These are phyloP conservation scores for Lepisosteus oculatus DNA, from an alignment of 2,113 vertebrate genomes.

Conservation along the genomic window DNA sequence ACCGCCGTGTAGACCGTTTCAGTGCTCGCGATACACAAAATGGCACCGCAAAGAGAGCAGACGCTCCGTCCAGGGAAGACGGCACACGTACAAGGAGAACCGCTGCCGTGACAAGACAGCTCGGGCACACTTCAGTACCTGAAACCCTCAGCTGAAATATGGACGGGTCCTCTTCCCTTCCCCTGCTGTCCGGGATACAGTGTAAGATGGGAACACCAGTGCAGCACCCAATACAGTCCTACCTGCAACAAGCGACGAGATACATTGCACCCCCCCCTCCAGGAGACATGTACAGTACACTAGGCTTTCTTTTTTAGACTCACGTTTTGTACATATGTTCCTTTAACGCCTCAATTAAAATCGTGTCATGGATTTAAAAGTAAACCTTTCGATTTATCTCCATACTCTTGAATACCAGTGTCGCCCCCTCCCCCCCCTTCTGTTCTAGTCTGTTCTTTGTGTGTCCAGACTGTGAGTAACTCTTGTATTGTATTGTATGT, in stretches of 20 bases:
- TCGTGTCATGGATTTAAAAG: too few relatives aligned
- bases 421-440: too few relatives aligned
- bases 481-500: too few relatives aligned
- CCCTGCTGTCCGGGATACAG: conserved; percentile 53
- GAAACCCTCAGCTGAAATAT: conserved; percentile 74
- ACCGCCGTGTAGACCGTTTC: not conserved
- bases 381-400: too few relatives aligned
- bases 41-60: not conserved
- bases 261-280: conserved; percentile 42
- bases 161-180: conserved; percentile 61
- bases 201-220: conserved; percentile 68
- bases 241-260: conserved; percentile 34
- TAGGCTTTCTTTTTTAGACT: too few relatives aligned
- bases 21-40: not conserved
- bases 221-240: conserved; percentile 42
- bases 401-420: too few relatives aligned
- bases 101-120: conserved; percentile 38
- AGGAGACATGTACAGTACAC: too few relatives aligned
- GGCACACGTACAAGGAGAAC: not conserved
- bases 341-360: too few relatives aligned
- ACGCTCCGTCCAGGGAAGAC: not conserved
- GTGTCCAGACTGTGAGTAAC: too few relatives aligned
- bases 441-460: too few relatives aligned
- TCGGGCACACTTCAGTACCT: conserved; percentile 56
- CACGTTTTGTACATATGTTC: too few relatives aligned